Base-by-base conservation (phyloP, 2,113 vertebrate species). In the Rutilus rutilus region DNA sequence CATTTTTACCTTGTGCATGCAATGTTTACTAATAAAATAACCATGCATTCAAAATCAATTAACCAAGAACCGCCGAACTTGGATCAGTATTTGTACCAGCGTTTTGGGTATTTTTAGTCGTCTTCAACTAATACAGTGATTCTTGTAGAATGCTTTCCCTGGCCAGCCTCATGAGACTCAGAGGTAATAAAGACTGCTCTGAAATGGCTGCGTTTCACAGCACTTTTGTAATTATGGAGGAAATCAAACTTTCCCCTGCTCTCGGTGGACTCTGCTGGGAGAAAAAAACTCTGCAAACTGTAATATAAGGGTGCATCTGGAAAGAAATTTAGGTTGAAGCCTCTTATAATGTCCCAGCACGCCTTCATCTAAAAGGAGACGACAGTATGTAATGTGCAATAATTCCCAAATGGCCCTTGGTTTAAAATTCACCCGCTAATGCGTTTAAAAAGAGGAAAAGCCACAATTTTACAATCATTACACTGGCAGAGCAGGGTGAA, bases 151-250 rank as follows among this genome's bases (percentile, higher is more conserved):
- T 60, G 36, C 81, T 65, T 74, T 81, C 74, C 80, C 19, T 23
- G 54, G 77, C 42, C 27, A 30, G 17, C 10, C 60, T 83, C 65
- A 17, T 62, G 85, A 89, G 78, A 65, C 77, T 69, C 36, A 52
- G n/a, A 39, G 14, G 74, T 67, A 86, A 74, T 85, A 27, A 69
- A 82, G 67, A 82, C 60, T 33, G 69, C 62, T 73, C 36, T 71
- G 57, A 78, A 82, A 88, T 30, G 80, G 54, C 69, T 14, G 36
- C 85, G 62, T 77, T 85, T 85, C 36, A 69, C 39, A 64, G 57
- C 42, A 82, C 42, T 85, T 78, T 54, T 85, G 83, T 74, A 78
- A 87, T 86, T 82, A 86, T 30, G 47, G 65, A 74, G 71, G 42
- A 87, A 85, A 73, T 64, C 80, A 85, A 85, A 27, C 30, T 83